Evolutionary conservation across 2,113 vertebrate genomes (phyloP).

Genomic region (Psittacus erithacus): DNA sequence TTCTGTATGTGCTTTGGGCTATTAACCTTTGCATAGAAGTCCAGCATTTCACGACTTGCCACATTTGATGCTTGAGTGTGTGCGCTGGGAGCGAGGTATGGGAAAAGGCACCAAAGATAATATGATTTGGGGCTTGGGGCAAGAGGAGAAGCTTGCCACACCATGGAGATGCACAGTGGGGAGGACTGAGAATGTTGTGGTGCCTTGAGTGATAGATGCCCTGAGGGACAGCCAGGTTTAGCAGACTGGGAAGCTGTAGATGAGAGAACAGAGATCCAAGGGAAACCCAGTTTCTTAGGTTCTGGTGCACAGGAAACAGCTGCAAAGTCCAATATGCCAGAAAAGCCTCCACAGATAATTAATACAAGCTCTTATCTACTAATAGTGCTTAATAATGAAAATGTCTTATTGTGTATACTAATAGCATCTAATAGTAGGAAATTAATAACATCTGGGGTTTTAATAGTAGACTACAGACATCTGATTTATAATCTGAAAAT

Average conservation of each 20-base stretch:
- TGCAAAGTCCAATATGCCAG: not conserved
- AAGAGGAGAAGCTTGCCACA: not conserved
- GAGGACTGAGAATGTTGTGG: not conserved
- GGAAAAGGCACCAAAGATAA: not conserved
- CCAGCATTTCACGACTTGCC: not conserved
- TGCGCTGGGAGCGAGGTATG: not conserved
- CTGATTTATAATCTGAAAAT: constrained; percentile 1
- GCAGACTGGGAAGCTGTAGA: not conserved
- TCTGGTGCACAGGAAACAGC: not conserved
- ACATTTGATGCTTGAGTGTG: not conserved
- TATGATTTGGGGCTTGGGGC: not conserved
- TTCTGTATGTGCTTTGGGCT: not conserved
- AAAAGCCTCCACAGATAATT: not conserved
- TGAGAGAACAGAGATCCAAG: not conserved
- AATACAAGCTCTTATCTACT: not conserved
- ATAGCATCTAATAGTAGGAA: not conserved
- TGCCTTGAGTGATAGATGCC: not conserved
- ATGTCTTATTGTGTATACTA: not conserved
- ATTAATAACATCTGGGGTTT: not conserved
- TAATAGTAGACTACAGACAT: not conserved
- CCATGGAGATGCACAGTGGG: accelerated
- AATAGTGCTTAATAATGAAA: not conserved
- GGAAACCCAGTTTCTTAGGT: not conserved
- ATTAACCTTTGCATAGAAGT: not conserved
- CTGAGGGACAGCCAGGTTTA: not conserved